A percentile compares a stretch with the other conserved stretches of the same genome.
These are phyloP conservation scores for Drosophila melanogaster DNA, from an alignment of 1,140 invertebrate species.

Conservation along the genomic window DNA sequence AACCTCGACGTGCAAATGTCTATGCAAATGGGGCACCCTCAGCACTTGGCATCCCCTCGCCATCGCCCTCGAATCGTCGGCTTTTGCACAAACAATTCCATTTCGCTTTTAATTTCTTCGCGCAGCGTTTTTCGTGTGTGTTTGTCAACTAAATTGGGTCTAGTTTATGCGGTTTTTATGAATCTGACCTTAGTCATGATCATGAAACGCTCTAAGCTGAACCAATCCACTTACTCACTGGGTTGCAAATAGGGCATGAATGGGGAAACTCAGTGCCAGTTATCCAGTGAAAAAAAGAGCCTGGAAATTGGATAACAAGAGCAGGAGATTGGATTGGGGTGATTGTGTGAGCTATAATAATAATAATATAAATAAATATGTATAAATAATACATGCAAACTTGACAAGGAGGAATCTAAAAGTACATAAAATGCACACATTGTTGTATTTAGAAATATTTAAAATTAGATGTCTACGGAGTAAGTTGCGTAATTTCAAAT, in stretches of 20 bases:
- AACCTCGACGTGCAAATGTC: conserved; percentile 51
- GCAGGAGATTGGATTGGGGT: conserved; percentile 4
- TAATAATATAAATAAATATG: background rate
- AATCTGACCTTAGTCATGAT: conserved; percentile 81
- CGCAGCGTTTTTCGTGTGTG: conserved; percentile 25
- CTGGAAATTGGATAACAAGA: conserved; percentile 48
- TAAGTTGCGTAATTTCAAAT: background rate
- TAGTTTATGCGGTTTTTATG: conserved; percentile 79
- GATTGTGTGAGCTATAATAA: background rate
- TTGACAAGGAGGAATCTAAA: too few species aligned
- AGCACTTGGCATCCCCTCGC: conserved; percentile 3
- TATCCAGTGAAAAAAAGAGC: conserved; percentile 7
- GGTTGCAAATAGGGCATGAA: conserved; percentile 55
- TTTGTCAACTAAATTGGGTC: conserved; percentile 71
- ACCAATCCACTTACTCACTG: conserved; percentile 19
- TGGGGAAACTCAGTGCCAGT: conserved; percentile 56
- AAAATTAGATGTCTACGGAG: background rate
- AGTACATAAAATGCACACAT: background rate
- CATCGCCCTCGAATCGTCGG: conserved; percentile 1
- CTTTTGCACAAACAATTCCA: conserved; percentile 52
- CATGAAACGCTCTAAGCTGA: conserved; percentile 52
- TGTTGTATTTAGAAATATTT: too few species aligned
- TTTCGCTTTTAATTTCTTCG: conserved; percentile 64
- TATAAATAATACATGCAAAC: background rate
- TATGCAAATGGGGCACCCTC: conserved; percentile 53